phyloP scores from a whole-genome alignment of 2,113 vertebrate genomes.

The Mixornis gularis region DNA sequence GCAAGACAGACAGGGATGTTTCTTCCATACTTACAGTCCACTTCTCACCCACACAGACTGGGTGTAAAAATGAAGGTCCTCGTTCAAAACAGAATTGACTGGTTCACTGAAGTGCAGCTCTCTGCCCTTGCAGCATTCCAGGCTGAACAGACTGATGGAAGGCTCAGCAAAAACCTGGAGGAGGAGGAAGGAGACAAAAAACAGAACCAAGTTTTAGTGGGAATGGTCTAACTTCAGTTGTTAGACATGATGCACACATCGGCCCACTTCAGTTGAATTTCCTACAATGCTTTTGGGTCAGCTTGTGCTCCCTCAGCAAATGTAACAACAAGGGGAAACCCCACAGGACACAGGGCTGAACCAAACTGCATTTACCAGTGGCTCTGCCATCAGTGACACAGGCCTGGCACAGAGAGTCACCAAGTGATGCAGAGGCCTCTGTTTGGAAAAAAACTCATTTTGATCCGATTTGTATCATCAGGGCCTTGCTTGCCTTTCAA shows the following conservation, averaged over 20 bases:
- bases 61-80: slow-evolving; percentile 75
- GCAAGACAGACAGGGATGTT: neutral
- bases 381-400: neutral
- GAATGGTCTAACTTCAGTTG: neutral
- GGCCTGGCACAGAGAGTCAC: neutral
- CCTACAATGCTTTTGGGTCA: neutral
- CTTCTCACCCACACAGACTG: slow-evolving; percentile 81
- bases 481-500: neutral
- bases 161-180: slow-evolving; percentile 81
- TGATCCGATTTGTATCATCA: accelerated
- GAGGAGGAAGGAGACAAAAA: neutral
- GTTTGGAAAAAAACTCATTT: neutral
- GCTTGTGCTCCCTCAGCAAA: neutral
- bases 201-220: neutral
- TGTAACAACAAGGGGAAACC: neutral
- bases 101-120: slow-evolving; percentile 72
- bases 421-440: neutral
- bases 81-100: slow-evolving; percentile 67
- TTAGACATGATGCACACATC: neutral
- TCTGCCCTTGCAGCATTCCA: slow-evolving; percentile 80
- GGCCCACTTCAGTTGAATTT: neutral
- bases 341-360: neutral
- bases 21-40: slow-evolving; percentile 76
- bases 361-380: neutral
- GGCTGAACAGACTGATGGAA: slow-evolving; percentile 78